phyloP scores from a whole-genome alignment of 2,113 vertebrate genomes.

The Noctilio leporinus region DNA sequence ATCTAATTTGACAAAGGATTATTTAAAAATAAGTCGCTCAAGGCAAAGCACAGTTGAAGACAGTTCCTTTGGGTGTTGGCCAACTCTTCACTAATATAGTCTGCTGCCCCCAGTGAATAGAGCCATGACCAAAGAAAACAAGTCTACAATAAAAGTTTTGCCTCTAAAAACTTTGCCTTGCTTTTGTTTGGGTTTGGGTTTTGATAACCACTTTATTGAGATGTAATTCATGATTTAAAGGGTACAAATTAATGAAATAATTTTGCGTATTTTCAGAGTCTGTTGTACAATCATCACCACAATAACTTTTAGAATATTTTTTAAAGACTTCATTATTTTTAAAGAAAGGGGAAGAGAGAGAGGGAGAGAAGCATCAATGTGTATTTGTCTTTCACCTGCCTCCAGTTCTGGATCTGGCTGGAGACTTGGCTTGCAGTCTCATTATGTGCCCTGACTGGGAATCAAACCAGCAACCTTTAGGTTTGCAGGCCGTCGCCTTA shows the following conservation, averaged over 20 bases:
- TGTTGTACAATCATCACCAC: neutral
- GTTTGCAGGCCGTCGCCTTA: too few species aligned
- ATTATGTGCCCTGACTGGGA: too few species aligned
- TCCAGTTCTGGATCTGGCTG: too few species aligned
- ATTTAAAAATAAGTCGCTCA: constrained; percentile 67
- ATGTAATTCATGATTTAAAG: constrained; percentile 4
- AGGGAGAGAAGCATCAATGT: too few species aligned
- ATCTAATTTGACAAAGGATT: constrained; percentile 60
- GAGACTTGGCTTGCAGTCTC: too few species aligned
- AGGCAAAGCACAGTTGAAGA: constrained; percentile 48
- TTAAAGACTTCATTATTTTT: too few species aligned
- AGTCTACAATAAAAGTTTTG: constrained; percentile 10
- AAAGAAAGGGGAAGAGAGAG: too few species aligned
- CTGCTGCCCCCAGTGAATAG: constrained; percentile 2
- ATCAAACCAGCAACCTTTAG: too few species aligned
- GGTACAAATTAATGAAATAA: neutral
- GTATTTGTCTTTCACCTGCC: too few species aligned
- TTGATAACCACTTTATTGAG: constrained; percentile 11
- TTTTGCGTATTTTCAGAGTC: neutral
- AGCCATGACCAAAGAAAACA: constrained; percentile 63
- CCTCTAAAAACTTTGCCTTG: neutral
- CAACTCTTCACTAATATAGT: constrained; percentile 45
- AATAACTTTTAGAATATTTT: neutral
- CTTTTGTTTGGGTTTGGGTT: neutral
- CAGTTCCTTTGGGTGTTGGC: constrained; percentile 54